phyloP scores from a whole-genome alignment of 1,140 invertebrate genomes.

The Kradibia gibbosae region DNA sequence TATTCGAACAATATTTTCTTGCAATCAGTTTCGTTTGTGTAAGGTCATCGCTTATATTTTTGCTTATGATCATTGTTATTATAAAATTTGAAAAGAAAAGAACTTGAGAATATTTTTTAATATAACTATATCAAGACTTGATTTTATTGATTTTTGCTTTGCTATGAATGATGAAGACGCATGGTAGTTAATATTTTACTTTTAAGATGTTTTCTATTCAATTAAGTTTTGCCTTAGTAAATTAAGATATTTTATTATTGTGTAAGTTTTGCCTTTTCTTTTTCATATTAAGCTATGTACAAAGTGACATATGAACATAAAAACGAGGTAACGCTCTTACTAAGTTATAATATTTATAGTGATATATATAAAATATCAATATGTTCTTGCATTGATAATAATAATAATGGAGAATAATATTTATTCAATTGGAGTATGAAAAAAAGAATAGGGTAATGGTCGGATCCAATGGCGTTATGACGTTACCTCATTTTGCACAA shows the following conservation, averaged over 20 bases:
- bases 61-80: not conserved
- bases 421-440: not conserved
- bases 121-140: constrained; percentile 16
- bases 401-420: not conserved
- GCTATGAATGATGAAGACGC: not conserved
- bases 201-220: constrained; percentile 36
- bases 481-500: constrained; percentile 33
- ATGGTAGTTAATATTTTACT: not conserved
- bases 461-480: not conserved
- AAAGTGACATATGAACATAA: constrained; percentile 38
- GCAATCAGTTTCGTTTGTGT: constrained; percentile 11
- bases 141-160: constrained; percentile 24
- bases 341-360: not conserved
- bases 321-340: constrained; percentile 37
- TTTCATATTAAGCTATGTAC: constrained; percentile 49
- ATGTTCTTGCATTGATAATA: not conserved
- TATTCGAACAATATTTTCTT: constrained; percentile 1
- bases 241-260: constrained; percentile 40
- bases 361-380: not conserved
- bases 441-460: constrained; percentile 3
- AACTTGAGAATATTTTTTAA: not conserved
- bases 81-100: constrained; percentile 31
- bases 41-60: not conserved
- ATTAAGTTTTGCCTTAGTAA: constrained; percentile 16
- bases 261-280: constrained; percentile 40